These are phyloP conservation scores for Caenorhabditis latens DNA, from an alignment of 1,140 invertebrate genomes.

Conservation along the genomic window DNA sequence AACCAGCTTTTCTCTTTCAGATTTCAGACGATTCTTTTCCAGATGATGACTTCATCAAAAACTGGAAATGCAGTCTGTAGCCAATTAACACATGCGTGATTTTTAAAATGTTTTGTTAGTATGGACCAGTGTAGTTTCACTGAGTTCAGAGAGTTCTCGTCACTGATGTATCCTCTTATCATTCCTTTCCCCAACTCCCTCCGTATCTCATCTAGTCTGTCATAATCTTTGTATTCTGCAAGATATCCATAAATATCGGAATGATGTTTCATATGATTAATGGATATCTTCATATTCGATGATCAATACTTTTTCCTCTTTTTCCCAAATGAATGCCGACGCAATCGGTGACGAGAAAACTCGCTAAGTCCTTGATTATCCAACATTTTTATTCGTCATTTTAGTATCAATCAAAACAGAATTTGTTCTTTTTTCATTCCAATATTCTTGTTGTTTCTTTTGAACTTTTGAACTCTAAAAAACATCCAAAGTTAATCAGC, in stretches of 20 bases:
- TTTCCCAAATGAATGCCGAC: background rate
- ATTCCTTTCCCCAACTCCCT: too few relatives aligned
- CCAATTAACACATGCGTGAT: too few relatives aligned
- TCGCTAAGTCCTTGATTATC: conserved; percentile 8
- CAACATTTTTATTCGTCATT: conserved; percentile 17
- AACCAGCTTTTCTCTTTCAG: background rate
- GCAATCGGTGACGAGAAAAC: background rate
- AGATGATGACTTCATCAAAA: too few relatives aligned
- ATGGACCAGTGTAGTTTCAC: too few relatives aligned
- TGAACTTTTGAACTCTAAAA: conserved; percentile 17
- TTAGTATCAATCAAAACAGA: background rate
- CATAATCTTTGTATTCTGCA: background rate
- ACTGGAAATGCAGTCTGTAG: too few relatives aligned
- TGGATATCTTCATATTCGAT: conserved; percentile 1
- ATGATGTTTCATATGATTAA: conserved; percentile 11
- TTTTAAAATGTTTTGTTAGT: too few relatives aligned
- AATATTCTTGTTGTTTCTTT: background rate
- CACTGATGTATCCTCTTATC: too few relatives aligned
- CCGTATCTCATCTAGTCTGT: background rate
- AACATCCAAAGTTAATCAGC: too few relatives aligned
- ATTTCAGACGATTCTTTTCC: background rate
- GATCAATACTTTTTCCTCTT: background rate
- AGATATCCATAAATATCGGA: background rate
- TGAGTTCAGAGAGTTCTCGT: too few relatives aligned
- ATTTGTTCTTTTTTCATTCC: background rate